Conservation (phyloP, 2,113 vertebrate genomes). For the Oceanodroma tethys region DNA sequence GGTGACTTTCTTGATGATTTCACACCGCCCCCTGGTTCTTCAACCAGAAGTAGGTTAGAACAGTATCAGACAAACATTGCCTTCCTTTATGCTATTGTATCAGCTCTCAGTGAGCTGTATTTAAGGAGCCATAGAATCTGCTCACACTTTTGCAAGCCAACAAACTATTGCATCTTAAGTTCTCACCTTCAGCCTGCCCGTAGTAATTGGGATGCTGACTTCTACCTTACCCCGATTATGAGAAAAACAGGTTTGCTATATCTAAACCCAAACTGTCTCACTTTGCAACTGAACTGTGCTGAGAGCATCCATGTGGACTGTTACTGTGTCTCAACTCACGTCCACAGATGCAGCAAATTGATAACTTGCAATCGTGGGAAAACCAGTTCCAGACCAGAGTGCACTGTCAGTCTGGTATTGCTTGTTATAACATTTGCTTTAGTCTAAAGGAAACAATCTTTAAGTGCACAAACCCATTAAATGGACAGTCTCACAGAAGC, state of each 20-base stretch:
- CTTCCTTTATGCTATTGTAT: background rate
- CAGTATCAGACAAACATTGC: background rate
- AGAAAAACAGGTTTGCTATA: background rate
- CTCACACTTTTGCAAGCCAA: background rate
- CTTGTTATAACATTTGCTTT: background rate
- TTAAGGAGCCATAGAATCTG: background rate
- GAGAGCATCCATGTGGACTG: background rate
- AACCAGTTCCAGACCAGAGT: background rate
- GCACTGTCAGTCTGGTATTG: background rate
- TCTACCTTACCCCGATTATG: background rate
- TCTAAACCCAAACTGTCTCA: fast-evolving
- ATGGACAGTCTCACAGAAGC: background rate
- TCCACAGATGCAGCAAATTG: background rate
- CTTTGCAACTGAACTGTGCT: background rate
- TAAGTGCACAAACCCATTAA: background rate
- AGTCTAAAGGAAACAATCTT: background rate
- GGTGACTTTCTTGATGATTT: background rate
- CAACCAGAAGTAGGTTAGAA: background rate
- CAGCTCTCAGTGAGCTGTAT: background rate
- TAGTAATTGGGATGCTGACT: background rate
- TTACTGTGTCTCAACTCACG: background rate
- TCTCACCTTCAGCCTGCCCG: background rate
- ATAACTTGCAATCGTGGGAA: background rate
- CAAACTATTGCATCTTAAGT: background rate
- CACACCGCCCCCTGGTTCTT: background rate